Percentiles rank a stretch among this genome's conserved stretches.
Conservation (phyloP, 1,140 invertebrate species). For the Drosophila nasuta region DNA sequence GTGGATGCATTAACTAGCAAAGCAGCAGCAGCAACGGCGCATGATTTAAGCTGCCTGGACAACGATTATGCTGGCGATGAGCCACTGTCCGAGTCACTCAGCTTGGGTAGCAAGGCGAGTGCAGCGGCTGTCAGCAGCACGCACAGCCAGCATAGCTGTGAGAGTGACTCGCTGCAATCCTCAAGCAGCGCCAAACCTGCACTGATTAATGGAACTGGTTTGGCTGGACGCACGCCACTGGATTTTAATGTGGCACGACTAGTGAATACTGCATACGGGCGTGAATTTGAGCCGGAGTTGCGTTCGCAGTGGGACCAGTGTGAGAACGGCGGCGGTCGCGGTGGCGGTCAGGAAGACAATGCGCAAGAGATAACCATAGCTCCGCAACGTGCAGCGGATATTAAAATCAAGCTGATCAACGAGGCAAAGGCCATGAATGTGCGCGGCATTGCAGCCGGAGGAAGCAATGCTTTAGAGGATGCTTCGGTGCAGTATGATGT, state of each 20-base stretch:
- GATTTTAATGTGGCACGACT: constrained; percentile 81
- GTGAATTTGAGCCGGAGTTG: constrained; percentile 77
- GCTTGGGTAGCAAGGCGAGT: constrained; percentile 74
- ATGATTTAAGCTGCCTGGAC: constrained; percentile 63
- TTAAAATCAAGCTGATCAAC: constrained; percentile 81
- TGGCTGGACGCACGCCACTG: constrained; percentile 71
- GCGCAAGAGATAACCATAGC: constrained; percentile 74
- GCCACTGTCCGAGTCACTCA: constrained; percentile 72
- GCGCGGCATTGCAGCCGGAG: constrained; percentile 60
- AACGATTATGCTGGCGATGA: constrained; percentile 75
- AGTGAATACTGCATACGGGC: constrained; percentile 75
- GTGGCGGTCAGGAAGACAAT: constrained; percentile 48
- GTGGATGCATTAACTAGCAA: constrained; percentile 70
- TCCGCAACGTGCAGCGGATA: constrained; percentile 73
- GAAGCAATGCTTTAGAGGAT: constrained; percentile 61
- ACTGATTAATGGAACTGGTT: constrained; percentile 45
- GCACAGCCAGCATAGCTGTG: constrained; percentile 79
- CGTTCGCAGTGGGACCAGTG: constrained; percentile 78
- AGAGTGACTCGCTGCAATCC: constrained; percentile 79
- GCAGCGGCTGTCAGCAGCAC: constrained; percentile 59
- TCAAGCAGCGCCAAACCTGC: constrained; percentile 66
- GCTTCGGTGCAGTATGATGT: constrained; percentile 76
- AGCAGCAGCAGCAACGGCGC: constrained; percentile 19
- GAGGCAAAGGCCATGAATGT: constrained; percentile 84
- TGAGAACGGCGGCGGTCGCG: constrained; percentile 41